These are phyloP conservation scores for Sabellastarte sp. DNA, from an alignment of 2,888 invertebrate species.

Conservation along the genomic window DNA sequence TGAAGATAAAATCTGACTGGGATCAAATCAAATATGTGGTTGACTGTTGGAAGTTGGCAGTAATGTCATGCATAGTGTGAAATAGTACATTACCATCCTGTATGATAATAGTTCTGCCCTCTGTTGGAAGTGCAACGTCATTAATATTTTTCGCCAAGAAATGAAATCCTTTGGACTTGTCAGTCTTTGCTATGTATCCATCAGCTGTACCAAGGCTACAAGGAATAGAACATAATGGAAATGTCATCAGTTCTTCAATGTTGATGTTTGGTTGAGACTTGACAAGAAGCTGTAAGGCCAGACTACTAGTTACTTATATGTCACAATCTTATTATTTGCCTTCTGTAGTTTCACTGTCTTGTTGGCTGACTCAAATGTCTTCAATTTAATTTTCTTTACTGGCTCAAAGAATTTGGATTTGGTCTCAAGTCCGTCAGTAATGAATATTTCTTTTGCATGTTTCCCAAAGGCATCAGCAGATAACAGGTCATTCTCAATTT, in stretches of 20 bases:
- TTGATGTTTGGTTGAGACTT: background rate
- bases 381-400: slow-evolving; percentile 2
- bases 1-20: background rate
- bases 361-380: background rate
- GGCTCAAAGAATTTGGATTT: slow-evolving; percentile 3
- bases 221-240: background rate
- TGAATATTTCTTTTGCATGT: background rate
- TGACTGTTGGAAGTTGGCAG: slow-evolving; percentile 2
- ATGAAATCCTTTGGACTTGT: slow-evolving; percentile 7
- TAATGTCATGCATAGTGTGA: background rate
- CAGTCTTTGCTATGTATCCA: slow-evolving; percentile 7
- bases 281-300: slow-evolving; percentile 1
- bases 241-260: slow-evolving; percentile 2
- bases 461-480: slow-evolving; percentile 1
- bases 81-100: slow-evolving; percentile 6
- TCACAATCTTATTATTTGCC: background rate
- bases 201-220: slow-evolving; percentile 5
- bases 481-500: background rate
- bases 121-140: background rate
- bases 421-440: background rate
- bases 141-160: background rate
- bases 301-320: slow-evolving; percentile 4
- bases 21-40: no score
- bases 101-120: background rate
- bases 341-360: slow-evolving; percentile 3